Conservation (phyloP, 2,797 vertebrate species). For the Poeciliopsis infans region DNA sequence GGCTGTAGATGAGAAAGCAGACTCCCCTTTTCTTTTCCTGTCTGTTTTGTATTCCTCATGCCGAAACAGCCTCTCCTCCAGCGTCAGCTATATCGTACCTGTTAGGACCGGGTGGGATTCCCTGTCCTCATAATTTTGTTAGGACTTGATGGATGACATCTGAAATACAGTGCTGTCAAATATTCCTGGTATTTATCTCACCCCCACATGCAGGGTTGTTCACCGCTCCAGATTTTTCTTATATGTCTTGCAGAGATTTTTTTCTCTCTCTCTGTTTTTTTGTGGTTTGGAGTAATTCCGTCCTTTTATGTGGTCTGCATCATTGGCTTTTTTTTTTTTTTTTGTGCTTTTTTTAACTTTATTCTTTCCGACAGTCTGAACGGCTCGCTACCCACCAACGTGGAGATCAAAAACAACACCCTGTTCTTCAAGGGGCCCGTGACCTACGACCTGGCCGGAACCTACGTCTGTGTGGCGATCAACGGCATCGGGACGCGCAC, state of each 20-base stretch:
- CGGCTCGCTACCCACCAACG: constrained; percentile 89
- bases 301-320: constrained; percentile 51
- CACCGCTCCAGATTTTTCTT: constrained; percentile 61
- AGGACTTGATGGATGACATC: constrained; percentile 68
- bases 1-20: constrained; percentile 22
- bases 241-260: constrained; percentile 39
- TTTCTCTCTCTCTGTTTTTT: constrained; percentile 6
- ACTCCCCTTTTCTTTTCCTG: neutral
- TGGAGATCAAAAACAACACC: constrained; percentile 95
- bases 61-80: constrained; percentile 36
- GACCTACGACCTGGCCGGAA: constrained; percentile 89
- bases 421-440: constrained; percentile 93
- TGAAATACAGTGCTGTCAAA: constrained; percentile 67
- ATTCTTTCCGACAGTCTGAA: constrained; percentile 83
- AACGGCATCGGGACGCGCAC: constrained; percentile 93
- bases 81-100: constrained; percentile 61
- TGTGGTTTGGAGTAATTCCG: constrained; percentile 38
- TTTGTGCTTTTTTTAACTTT: constrained; percentile 19
- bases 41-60: constrained; percentile 51
- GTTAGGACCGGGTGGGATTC: constrained; percentile 67
- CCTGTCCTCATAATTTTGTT: constrained; percentile 70
- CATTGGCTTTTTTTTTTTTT: constrained; percentile 28
- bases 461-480: constrained; percentile 93
- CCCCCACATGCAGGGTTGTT: constrained; percentile 43
- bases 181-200: constrained; percentile 66